Base-by-base conservation (phyloP, 2,113 vertebrate species). In the Thalassoma bifasciatum region DNA sequence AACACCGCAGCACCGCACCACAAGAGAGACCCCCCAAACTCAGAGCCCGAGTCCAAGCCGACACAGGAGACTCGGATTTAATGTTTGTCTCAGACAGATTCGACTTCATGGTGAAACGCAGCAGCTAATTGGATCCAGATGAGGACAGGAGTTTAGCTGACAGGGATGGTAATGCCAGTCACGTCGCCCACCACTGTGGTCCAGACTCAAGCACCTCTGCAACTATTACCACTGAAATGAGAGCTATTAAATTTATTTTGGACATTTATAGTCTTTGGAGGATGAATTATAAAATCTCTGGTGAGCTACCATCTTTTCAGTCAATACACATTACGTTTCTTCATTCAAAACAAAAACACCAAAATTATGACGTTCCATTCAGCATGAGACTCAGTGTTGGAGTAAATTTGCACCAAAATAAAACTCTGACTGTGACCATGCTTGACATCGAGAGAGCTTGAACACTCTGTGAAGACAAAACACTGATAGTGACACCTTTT, bases 21-120 rank as follows among this genome's bases (percentile, higher is more conserved):
- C 91, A 85, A 85, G 62, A 85, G 77, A 83, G 84, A 76, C 83
- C 84, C 77, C 79, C 92, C 87, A 87, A 89, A 77, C 17, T 49
- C 72, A 77, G 59, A 69, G 75, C 71, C 74, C 74, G 61, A 61
- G 46, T 60, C 67, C 71, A 75, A 58, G 71, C 74, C 62, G 57
- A 85, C 71, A 86, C 36, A 66, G 75, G 66, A 83, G 74, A 79
- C 36, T 56, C 22, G 10, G 54, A 72, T 69, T 79, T 44, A 44
- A 77, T 84, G 71, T 69, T 65, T 74, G 65, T 81, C 72, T 75
- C 78, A 78, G 60, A 87, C 24, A 87, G 78, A 83, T 23, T 47
- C 52, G 75, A 77, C 26, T 22, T 46, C 75, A 82, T 24, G n/a
- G 47, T 72, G 46, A 65, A 77, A 69, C 65, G 50, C 57, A 83